Conservation (phyloP, 2,797 vertebrate genomes). For the Enteromius argenteus region DNA sequence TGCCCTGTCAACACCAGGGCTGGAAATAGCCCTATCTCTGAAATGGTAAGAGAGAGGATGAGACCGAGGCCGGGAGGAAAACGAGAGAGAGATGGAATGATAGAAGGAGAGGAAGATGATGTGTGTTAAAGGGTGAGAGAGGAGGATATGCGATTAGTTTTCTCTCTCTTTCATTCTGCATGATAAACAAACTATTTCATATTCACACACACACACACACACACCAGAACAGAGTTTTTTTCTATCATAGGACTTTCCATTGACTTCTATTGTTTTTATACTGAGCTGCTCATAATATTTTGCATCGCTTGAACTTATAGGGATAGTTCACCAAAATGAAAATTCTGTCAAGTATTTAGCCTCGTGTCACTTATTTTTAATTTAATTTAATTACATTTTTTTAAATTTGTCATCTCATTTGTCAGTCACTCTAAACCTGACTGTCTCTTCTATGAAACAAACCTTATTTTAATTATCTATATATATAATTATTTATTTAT, state of each 20-base stretch:
- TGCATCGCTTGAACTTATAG: neutral
- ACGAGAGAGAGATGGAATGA: constrained; percentile 50
- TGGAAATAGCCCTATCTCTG: constrained; percentile 60
- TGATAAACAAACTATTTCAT: constrained; percentile 19
- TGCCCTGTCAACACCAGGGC: constrained; percentile 61
- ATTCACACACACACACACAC: neutral
- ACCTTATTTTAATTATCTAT: no score
- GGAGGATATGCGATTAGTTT: neutral
- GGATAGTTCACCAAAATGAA: neutral
- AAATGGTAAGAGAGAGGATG: constrained; percentile 45
- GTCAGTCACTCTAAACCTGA: neutral
- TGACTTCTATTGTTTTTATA: constrained; percentile 8
- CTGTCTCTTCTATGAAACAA: no score
- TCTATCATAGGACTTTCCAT: neutral
- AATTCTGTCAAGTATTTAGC: neutral
- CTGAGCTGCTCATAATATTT: neutral
- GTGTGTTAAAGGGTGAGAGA: constrained; percentile 36
- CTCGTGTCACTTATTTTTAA: neutral
- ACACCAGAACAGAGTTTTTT: neutral
- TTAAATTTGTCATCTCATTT: no score
- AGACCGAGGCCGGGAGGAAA: constrained; percentile 12
- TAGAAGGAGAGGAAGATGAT: constrained; percentile 46
- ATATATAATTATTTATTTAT: no score
- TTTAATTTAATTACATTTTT: no score
- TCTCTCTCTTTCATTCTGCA: constrained; percentile 17